Conservation (phyloP, 2,113 vertebrate genomes). For the Saccopteryx bilineata region DNA sequence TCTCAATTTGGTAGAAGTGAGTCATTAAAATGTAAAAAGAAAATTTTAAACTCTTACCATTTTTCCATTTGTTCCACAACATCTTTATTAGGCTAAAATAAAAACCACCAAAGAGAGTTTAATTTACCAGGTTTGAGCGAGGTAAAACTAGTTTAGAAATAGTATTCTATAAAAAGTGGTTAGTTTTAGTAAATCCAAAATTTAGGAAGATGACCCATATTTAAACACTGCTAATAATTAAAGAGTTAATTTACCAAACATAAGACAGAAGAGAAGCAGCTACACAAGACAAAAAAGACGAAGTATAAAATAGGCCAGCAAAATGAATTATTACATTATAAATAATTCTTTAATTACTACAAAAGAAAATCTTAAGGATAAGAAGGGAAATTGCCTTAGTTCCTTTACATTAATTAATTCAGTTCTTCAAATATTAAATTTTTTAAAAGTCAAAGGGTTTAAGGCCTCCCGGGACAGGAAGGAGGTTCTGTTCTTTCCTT, state of each 20-base stretch:
- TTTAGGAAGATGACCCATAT: background rate
- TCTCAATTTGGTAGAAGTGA: constrained; percentile 52
- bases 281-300: constrained; percentile 33
- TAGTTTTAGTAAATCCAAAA: constrained; percentile 62
- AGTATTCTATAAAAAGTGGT: constrained; percentile 37
- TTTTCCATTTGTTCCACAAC: constrained; percentile 90
- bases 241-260: constrained; percentile 46
- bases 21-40: background rate
- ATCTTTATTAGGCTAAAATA: constrained; percentile 88
- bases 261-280: background rate
- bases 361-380: constrained; percentile 14
- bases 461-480: background rate
- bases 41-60: constrained; percentile 85
- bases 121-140: constrained; percentile 56
- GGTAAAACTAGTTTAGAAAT: constrained; percentile 57
- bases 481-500: background rate
- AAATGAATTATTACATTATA: constrained; percentile 8
- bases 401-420: constrained; percentile 38
- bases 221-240: constrained; percentile 44
- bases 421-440: background rate
- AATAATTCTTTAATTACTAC: constrained; percentile 24
- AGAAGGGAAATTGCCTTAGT: background rate
- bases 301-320: background rate
- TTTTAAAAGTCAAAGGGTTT: background rate
- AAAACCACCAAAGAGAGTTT: constrained; percentile 55